phyloP scores from a whole-genome alignment of 2,797 vertebrate species.

The Knipowitschia caucasica region DNA sequence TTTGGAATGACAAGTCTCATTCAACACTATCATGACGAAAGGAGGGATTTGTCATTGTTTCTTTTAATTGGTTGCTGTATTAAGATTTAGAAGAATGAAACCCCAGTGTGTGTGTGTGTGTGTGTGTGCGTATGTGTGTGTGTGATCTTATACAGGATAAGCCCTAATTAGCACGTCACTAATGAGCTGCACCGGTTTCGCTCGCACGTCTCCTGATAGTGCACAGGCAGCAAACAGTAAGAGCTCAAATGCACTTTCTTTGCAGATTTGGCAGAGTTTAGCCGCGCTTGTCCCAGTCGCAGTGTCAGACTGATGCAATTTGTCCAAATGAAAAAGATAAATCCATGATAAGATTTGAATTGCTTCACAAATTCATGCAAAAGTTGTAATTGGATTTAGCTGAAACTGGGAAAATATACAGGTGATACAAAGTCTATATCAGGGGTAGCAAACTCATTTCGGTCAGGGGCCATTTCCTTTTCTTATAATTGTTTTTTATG shows the following conservation, averaged over 20 bases:
- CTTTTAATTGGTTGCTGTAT: constrained; percentile 60
- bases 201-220: neutral
- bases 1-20: constrained; percentile 36
- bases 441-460: too few species aligned
- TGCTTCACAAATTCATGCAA: neutral
- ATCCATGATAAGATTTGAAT: too few species aligned
- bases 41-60: constrained; percentile 45
- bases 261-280: neutral
- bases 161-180: constrained; percentile 11
- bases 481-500: too few species aligned
- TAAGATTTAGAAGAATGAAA: constrained; percentile 34
- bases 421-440: too few species aligned
- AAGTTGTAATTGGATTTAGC: neutral
- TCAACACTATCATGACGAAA: constrained; percentile 24
- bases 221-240: constrained; percentile 1
- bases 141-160: constrained; percentile 30
- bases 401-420: too few species aligned
- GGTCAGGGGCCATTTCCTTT: too few species aligned
- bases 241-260: neutral
- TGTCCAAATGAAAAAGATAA: neutral
- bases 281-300: neutral
- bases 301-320: neutral
- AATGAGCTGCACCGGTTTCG: constrained; percentile 17
- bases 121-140: constrained; percentile 44
- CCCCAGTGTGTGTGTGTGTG: too few species aligned